Percentiles rank a stretch among this genome's conserved stretches.
Evolutionary conservation across 2,113 vertebrate species (phyloP).

Genomic region (Oncorhynchus kisutch): DNA sequence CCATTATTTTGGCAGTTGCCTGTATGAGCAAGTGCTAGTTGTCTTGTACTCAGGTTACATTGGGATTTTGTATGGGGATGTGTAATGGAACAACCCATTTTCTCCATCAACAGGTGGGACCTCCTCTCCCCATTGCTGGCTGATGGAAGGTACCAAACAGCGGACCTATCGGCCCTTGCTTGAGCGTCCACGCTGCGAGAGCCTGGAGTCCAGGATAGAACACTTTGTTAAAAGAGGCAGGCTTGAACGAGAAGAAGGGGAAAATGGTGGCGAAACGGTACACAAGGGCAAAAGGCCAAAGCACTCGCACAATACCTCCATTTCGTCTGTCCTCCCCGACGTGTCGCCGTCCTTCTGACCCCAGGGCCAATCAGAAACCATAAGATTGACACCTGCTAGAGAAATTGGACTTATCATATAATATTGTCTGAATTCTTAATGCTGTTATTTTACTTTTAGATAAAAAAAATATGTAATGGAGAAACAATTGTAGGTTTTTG

Average conservation of each 20-base stretch:
- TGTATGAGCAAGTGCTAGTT: too few species aligned
- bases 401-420: too few species aligned
- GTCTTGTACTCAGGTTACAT: too few species aligned
- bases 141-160: conserved; percentile 85
- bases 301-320: conserved; percentile 40
- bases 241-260: conserved; percentile 72
- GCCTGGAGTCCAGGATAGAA: conserved; percentile 86
- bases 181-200: conserved; percentile 85
- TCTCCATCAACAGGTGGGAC: conserved; percentile 45
- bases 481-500: too few species aligned
- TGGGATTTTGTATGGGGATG: too few species aligned
- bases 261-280: conserved; percentile 56
- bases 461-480: too few species aligned
- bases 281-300: conserved; percentile 59
- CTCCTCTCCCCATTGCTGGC: conserved; percentile 60
- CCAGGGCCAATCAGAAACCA: conserved; percentile 11
- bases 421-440: too few species aligned
- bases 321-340: conserved; percentile 3
- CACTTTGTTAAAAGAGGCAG: conserved; percentile 87
- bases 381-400: too few species aligned
- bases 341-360: background rate
- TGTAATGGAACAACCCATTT: too few species aligned
- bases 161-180: conserved; percentile 84
- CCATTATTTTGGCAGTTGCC: too few species aligned
- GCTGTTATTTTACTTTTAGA: too few species aligned